phyloP scores from a whole-genome alignment of 2,797 vertebrate genomes.

The Anabas testudineus region DNA sequence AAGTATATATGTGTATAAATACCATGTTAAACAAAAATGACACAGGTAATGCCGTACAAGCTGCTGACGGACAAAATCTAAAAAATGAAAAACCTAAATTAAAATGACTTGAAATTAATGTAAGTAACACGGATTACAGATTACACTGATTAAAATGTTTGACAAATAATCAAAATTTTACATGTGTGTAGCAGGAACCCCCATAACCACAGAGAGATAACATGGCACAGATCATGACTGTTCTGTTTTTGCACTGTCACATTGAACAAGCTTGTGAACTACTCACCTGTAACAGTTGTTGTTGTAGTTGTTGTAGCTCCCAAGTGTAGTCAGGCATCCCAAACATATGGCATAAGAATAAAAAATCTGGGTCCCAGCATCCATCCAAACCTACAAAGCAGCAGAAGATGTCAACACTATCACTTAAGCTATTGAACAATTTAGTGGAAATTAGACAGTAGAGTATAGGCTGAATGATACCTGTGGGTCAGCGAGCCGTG shows the following conservation, averaged over 20 bases:
- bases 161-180: not conserved
- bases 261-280: not conserved
- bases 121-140: too few relatives aligned
- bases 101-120: not conserved
- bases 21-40: not conserved
- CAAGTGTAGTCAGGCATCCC: slow-evolving; percentile 79
- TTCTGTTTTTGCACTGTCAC: too few relatives aligned
- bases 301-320: slow-evolving; percentile 85
- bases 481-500: slow-evolving; percentile 91
- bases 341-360: slow-evolving; percentile 82
- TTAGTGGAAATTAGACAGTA: not conserved
- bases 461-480: slow-evolving; percentile 70
- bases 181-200: not conserved
- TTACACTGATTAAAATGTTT: too few relatives aligned
- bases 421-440: not conserved
- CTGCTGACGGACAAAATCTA: too few relatives aligned
- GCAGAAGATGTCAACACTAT: not conserved
- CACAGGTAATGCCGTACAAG: too few relatives aligned
- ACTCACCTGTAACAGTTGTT: slow-evolving; percentile 83
- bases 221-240: not conserved
- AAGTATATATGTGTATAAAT: not conserved
- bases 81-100: not conserved
- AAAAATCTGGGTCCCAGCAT: slow-evolving; percentile 84
- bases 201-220: not conserved
- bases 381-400: slow-evolving; percentile 81